Percentiles rank a stretch among this genome's conserved stretches.
Evolutionary conservation across 2,113 vertebrate genomes (phyloP).

Genomic region (Diadophis punctatus): DNA sequence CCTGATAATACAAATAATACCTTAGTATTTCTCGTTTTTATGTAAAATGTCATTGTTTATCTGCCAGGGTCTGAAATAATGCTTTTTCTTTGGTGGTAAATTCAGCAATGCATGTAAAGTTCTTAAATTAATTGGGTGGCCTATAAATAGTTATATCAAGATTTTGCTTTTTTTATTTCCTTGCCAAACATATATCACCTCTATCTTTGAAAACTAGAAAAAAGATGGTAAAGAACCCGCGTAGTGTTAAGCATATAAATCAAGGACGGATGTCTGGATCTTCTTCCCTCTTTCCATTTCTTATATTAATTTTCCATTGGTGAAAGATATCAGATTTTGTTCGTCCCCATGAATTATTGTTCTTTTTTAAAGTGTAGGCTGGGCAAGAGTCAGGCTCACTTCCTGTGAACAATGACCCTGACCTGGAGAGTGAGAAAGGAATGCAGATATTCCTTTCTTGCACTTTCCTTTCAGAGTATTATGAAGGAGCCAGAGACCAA

Average conservation of each 20-base stretch:
- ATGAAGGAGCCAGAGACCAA: conserved; percentile 21
- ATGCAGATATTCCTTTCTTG: conserved; percentile 53
- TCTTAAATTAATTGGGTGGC: conserved; percentile 63
- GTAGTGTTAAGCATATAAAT: conserved; percentile 39
- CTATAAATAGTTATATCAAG: conserved; percentile 66
- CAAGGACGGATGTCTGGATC: conserved; percentile 52
- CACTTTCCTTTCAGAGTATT: conserved; percentile 24
- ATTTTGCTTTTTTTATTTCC: conserved; percentile 64
- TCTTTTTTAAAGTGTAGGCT: neutral
- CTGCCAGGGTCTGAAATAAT: conserved; percentile 11
- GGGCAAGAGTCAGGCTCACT: conserved; percentile 43
- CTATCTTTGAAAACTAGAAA: conserved; percentile 58
- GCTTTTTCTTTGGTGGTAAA: conserved; percentile 57
- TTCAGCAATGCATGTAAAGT: conserved; percentile 57
- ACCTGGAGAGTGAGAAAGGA: conserved; percentile 53
- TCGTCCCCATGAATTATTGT: conserved; percentile 21
- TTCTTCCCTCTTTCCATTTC: neutral
- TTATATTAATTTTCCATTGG: neutral
- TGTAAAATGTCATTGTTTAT: conserved; percentile 11
- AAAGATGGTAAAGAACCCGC: conserved; percentile 45
- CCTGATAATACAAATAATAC: conserved; percentile 12
- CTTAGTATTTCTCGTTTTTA: neutral
- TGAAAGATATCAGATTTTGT: neutral
- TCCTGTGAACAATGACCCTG: conserved; percentile 34
- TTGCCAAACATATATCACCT: conserved; percentile 61